Base-by-base conservation (phyloP, 2,888 invertebrate genomes). In the Idaea dimidiata region DNA sequence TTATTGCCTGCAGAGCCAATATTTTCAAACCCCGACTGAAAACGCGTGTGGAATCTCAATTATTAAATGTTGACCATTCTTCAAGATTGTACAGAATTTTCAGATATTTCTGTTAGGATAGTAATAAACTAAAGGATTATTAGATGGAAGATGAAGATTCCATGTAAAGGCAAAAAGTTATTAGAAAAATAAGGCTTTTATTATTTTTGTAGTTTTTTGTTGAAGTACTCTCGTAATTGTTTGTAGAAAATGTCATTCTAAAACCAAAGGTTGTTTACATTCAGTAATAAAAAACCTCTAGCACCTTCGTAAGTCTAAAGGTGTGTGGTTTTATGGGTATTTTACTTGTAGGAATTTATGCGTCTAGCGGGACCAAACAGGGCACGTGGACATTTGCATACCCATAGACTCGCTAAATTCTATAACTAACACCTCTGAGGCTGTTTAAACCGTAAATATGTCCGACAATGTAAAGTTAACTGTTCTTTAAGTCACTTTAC, bases 1-100 rank as follows among this genome's bases (percentile, higher is more conserved):
- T 84, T 83, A 85, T 85, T 83, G 81, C 81, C 74, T 76, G 76
- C 77, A 69, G 72, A 77, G 78, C 81, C 83, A 83, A 84, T 83
- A 84, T 85, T 84, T 84, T 79, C 79, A 75, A 82, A 75, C 78
- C 74, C 68, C 75, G 76, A 76, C 74, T 71, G 76, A 70, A 43
- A 70, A 81, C 82, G 79, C 76, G 82, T 68, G 66, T 72, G 75
- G 84, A 83, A 84, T 85, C 76, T 71, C 73, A 81, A 84, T 79
- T 75, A 78, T 75, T 71, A 72, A 69, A 73, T 72, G 72, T 74
- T 72, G 67, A 72, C 72, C 75, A 72, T 74, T 73, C 76, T 69
- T 69, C 69, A 65, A 59, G 61, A 62, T 71, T 70, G 66, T 62
- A 64, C 55, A 17, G 59, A 18, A 63, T 62, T 65, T 69, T 62